Percentiles rank a stretch among this genome's conserved stretches.
phyloP scores from a whole-genome alignment of 2,888 invertebrate genomes.

The Fragum fragum region DNA sequence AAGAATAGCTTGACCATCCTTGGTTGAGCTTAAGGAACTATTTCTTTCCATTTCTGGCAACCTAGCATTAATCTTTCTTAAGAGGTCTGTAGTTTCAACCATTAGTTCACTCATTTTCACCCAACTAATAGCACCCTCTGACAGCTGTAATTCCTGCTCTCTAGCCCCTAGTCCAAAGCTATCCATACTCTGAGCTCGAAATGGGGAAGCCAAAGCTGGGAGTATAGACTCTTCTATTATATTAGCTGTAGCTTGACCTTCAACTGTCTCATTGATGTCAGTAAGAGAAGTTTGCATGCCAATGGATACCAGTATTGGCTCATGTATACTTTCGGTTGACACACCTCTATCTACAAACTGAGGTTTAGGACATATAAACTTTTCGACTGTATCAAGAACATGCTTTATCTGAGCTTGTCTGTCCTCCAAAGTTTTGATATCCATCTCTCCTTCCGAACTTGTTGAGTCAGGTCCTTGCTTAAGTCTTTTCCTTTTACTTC shows the following conservation, averaged over 20 bases:
- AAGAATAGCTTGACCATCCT: slow-evolving; percentile 56
- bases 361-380: slow-evolving; percentile 58
- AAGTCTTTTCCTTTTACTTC: neutral
- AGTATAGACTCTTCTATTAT: slow-evolving; percentile 48
- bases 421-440: slow-evolving; percentile 43
- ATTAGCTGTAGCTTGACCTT: neutral
- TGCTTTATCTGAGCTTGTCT: slow-evolving; percentile 46
- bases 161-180: slow-evolving; percentile 54
- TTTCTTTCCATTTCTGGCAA: slow-evolving; percentile 60
- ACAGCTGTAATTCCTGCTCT: slow-evolving; percentile 53
- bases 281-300: slow-evolving; percentile 56
- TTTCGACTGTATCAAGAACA: slow-evolving; percentile 63
- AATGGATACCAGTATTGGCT: slow-evolving; percentile 46
- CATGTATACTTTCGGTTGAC: slow-evolving; percentile 45
- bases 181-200: slow-evolving; percentile 66
- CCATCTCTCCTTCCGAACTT: slow-evolving; percentile 52
- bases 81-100: slow-evolving; percentile 73
- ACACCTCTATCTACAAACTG: slow-evolving; percentile 54
- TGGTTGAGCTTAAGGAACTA: slow-evolving; percentile 43
- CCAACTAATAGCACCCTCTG: slow-evolving; percentile 73
- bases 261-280: slow-evolving; percentile 57
- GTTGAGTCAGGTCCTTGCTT: slow-evolving; percentile 9
- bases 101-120: slow-evolving; percentile 74
- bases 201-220: slow-evolving; percentile 66
- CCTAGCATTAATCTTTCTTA: slow-evolving; percentile 69